Evolutionary conservation across 2,113 vertebrate species (phyloP).

Genomic region (Salvelinus fontinalis): DNA sequence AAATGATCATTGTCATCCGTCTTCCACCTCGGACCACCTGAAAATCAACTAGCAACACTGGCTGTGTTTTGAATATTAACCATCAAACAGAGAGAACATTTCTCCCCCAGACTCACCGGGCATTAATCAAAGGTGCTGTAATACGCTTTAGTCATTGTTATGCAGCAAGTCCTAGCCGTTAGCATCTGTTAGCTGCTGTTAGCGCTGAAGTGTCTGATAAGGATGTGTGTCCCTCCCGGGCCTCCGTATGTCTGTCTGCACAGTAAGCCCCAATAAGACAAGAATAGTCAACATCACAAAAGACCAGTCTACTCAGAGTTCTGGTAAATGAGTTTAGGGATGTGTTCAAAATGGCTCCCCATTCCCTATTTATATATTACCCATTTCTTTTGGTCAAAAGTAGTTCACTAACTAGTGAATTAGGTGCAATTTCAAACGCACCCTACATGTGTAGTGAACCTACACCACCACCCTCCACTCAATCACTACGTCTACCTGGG

Average conservation of each 20-base stretch:
- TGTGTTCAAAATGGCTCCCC: too few species aligned
- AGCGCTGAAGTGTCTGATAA: conserved; percentile 46
- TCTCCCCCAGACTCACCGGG: conserved; percentile 16
- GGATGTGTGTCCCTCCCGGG: conserved; percentile 43
- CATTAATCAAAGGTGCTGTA: conserved; percentile 36
- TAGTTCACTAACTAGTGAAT: too few species aligned
- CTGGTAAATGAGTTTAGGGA: not conserved
- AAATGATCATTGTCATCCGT: not conserved
- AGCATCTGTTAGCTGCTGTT: conserved; percentile 38
- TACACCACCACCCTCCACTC: conserved; percentile 15
- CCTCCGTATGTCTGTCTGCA: conserved; percentile 26
- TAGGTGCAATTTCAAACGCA: too few species aligned
- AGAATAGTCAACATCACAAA: not conserved
- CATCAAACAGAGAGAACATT: conserved; percentile 57
- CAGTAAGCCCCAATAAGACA: not conserved
- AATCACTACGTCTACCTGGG: conserved; percentile 58
- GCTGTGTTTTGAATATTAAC: conserved; percentile 49
- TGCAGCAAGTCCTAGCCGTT: not conserved
- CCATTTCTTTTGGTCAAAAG: too few species aligned
- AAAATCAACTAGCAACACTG: not conserved
- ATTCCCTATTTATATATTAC: too few species aligned
- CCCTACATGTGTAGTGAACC: not conserved
- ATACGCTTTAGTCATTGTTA: conserved; percentile 59
- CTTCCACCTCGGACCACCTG: conserved; percentile 17
- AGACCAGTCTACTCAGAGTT: not conserved